These are phyloP conservation scores for Lottia gigantea DNA, from an alignment of 2,888 invertebrate genomes.

Conservation along the genomic window DNA sequence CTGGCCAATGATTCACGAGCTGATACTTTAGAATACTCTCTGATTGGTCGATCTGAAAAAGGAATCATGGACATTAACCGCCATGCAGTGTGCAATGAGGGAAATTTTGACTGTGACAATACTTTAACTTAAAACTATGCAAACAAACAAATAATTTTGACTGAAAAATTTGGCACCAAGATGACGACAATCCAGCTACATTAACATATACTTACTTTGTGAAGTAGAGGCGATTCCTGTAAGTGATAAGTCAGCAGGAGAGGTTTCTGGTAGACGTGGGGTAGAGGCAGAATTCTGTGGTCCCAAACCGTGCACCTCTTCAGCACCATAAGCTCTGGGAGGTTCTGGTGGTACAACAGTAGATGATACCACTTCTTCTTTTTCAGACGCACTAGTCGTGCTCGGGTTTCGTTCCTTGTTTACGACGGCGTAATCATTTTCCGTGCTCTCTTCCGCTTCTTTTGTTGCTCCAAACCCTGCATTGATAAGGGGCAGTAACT, in stretches of 20 bases:
- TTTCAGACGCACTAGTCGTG: conserved; percentile 12
- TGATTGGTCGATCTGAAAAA: conserved; percentile 28
- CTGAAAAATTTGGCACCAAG: too few relatives aligned
- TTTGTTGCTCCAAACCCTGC: conserved; percentile 3
- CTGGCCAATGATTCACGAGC: conserved; percentile 59
- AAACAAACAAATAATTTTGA: too few relatives aligned
- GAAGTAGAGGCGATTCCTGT: neutral
- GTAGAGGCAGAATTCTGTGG: neutral
- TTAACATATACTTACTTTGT: neutral
- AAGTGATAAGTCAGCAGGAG: neutral
- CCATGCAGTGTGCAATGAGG: too few relatives aligned
- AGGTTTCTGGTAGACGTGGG: neutral
- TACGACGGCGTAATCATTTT: conserved; percentile 25
- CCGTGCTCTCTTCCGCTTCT: neutral
- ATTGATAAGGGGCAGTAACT: neutral
- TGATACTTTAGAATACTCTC: conserved; percentile 57
- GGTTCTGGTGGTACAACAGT: conserved; percentile 29
- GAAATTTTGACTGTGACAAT: too few relatives aligned
- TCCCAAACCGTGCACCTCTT: conserved; percentile 13
- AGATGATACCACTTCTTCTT: conserved; percentile 17
- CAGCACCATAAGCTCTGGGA: conserved; percentile 33
- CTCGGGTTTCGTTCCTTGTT: conserved; percentile 20
- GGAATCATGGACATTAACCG: neutral
- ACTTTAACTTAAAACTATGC: too few relatives aligned
- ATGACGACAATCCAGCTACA: too few relatives aligned